Base-by-base conservation (phyloP, 2,888 invertebrate species). In the Acrocyrtus sp. region DNA sequence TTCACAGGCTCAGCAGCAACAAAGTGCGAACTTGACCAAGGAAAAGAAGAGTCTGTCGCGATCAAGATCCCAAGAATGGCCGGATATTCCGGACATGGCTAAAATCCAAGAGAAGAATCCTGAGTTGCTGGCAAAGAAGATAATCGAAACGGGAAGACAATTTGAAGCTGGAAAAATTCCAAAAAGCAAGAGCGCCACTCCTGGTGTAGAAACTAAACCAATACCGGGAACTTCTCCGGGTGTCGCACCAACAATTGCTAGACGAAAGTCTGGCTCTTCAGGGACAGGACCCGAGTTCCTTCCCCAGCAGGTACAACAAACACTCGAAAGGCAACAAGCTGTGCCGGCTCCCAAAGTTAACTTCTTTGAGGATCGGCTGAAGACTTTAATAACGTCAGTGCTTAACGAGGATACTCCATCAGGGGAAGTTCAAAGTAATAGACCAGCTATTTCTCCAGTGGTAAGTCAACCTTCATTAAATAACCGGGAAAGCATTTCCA, bases 41-140 rank as follows among this genome's bases (percentile, higher is more conserved):
- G 79, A 80, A 34, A 81, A 80, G 68, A 76, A 75, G 27, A 56
- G 41, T 62, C 58, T 81, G 27, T 65, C 77, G 0, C 74, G 94
- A 19, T 90, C 92, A 5, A 88, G 94, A 2, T 93, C 94, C 0
- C 94, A 94, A 82, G 95, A 95, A 83, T 95, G 95, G 95, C 94
- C 94, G 0, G 94, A 94, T 81, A 92, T 95, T 29, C 94, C 95
- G 1, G 94, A 95, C 81, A 65, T 75, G 60, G 93, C 92, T 1
- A 95, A 94, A 85, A 95, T 95, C 72, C 93, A 95, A 83, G 95
- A 95, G 83, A 94, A 94, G 83, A 95, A 95, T 85, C 95, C 95
- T 0, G 95, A 95, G 84, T 89, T 95, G 60, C 85, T 95, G 62
- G 95, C 95, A 0, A 93, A 93, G 84, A 95, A 95, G 84, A 95